Evolutionary conservation across 2,888 invertebrate species (phyloP), one percentile per base, ranked within the genome.

Genomic region (Deilephila porcellus): DNA sequence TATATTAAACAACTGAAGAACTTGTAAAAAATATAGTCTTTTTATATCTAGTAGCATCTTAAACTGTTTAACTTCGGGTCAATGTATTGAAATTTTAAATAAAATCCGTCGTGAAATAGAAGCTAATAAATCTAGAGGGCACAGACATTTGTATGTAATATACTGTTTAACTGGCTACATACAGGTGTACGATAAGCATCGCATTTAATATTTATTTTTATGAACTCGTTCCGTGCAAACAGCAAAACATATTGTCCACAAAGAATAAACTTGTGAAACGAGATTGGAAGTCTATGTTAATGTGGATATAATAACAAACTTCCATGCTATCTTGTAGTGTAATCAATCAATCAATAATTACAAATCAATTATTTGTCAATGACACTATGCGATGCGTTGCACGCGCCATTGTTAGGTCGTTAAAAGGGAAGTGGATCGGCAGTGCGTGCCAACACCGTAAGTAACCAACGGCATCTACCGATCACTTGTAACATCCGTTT

Each of bases 401-500:
- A 67, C 45, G 25, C 20, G 45, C 52, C 45, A 67, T 67, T 67
- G 52, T 67, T 17, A 25, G 45, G 32, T 20, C 7, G 52, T 45
- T 25, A 25, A 52, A 25, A 52, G 52, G 67, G 67, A 67, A 67
- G 52, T 67, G 17, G 14, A 7, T 25, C 17, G 45, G 52, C 14
- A 25, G 67, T 67, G 45, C 67, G 67, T 67, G 52, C 67, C 67
- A n/a, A 19, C 64, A 25, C 37, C 52, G 52, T 25, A 64, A 56
- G 56, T 20, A 17, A 45, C 25, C 20, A 45, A 67, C 17, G 20
- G 25, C 52, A 67, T 25, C 67, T 25, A 67, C 67, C 67, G 29
- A 52, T 52, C 67, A 52, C 45, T 45, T 52, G 52, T 67, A 67
- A 25, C 67, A 52, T 52, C 67, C 67, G 52, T 67, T 67, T 52